Conservation (phyloP, 2,797 vertebrate species). For the Triplophysa yarkandensis region DNA sequence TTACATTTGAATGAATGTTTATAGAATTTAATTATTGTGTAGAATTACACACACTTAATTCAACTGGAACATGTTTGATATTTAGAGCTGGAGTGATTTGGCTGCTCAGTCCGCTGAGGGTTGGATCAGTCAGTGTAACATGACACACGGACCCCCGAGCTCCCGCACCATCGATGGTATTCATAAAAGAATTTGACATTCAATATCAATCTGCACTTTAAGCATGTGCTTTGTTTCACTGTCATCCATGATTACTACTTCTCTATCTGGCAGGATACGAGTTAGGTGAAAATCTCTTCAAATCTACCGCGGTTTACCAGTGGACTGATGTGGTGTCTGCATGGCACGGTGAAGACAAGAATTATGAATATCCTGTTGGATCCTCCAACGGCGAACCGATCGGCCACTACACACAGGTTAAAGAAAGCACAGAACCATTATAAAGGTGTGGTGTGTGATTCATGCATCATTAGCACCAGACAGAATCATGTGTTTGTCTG, state of each 20-base stretch:
- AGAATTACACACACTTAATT: too few relatives aligned
- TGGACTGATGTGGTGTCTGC: constrained; percentile 62
- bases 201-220: too few relatives aligned
- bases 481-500: background rate
- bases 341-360: constrained; percentile 69
- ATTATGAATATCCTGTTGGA: constrained; percentile 60
- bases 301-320: rapidly evolving
- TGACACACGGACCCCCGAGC: constrained; percentile 62
- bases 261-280: constrained; percentile 65
- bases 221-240: too few relatives aligned
- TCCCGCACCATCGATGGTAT: constrained; percentile 65
- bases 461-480: background rate
- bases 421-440: background rate
- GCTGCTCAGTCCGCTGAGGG: constrained; percentile 59
- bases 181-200: too few relatives aligned
- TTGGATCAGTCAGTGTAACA: constrained; percentile 69
- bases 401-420: constrained; percentile 79
- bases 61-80: too few relatives aligned
- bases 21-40: too few relatives aligned
- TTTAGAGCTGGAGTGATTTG: constrained; percentile 63
- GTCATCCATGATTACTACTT: background rate
- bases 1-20: too few relatives aligned
- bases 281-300: constrained; percentile 74
- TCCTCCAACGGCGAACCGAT: constrained; percentile 34
- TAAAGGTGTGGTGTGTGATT: background rate